phyloP scores from a whole-genome alignment of 2,113 vertebrate species.

The Proterorhinus semilunaris region DNA sequence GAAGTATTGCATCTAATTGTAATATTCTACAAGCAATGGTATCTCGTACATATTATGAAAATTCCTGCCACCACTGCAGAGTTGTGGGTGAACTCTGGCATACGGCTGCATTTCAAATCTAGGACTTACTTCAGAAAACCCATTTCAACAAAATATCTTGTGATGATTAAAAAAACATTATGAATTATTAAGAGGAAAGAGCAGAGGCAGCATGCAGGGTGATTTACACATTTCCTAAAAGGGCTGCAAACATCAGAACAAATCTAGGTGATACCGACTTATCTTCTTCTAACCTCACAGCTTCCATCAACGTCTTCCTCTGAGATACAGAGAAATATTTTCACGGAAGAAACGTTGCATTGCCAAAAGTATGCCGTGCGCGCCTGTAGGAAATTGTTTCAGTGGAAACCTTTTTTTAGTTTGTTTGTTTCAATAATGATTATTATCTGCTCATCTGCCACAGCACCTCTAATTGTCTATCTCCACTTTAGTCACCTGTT shows the following conservation, averaged over 20 bases:
- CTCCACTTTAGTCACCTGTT: no score
- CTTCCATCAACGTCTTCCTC: slow-evolving; percentile 3
- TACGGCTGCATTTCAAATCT: slow-evolving; percentile 34
- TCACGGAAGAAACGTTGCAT: background rate
- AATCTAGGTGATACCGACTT: background rate
- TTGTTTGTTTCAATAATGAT: slow-evolving; percentile 54
- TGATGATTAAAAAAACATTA: slow-evolving; percentile 41
- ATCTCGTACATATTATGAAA: background rate
- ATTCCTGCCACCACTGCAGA: background rate
- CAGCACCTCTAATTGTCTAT: slow-evolving; percentile 16
- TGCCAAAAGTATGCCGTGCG: no score
- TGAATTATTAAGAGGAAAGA: slow-evolving; percentile 60
- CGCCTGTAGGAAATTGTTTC: no score
- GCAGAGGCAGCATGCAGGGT: slow-evolving; percentile 24
- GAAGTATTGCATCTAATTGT: no score
- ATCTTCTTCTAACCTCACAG: slow-evolving; percentile 23
- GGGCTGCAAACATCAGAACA: slow-evolving; percentile 15
- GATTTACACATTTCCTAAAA: slow-evolving; percentile 36
- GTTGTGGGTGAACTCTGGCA: slow-evolving; percentile 16
- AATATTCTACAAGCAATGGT: no score
- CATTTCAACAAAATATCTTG: slow-evolving; percentile 9
- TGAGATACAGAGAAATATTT: background rate
- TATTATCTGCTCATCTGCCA: slow-evolving; percentile 44
- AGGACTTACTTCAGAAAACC: slow-evolving; percentile 25
- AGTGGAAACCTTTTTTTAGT: slow-evolving; percentile 48